phyloP scores from a whole-genome alignment of 1,140 invertebrate species.

The Temnothorax longispinosus region DNA sequence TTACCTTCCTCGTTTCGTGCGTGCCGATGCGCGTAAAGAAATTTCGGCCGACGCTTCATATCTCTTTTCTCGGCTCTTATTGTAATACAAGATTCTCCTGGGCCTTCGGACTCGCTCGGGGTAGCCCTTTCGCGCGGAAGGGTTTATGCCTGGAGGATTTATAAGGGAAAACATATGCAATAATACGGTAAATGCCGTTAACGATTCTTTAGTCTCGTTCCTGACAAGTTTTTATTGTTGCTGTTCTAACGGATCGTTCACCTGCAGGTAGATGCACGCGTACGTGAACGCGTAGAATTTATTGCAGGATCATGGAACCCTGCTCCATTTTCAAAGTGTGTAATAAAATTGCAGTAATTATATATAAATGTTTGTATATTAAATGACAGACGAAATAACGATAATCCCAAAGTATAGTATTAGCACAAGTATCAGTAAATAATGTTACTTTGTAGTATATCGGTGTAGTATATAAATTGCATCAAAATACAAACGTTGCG shows the following conservation, averaged over 20 bases:
- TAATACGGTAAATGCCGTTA: slow-evolving; percentile 54
- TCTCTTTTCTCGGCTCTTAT: slow-evolving; percentile 54
- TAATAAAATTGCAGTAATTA: neutral
- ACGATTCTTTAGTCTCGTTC: slow-evolving; percentile 45
- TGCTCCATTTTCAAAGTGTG: neutral
- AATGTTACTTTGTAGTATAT: neutral
- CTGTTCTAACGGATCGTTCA: slow-evolving; percentile 13
- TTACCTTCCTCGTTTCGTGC: slow-evolving; percentile 25
- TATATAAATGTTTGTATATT: neutral
- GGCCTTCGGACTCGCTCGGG: slow-evolving; percentile 1
- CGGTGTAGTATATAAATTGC: neutral
- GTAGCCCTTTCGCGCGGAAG: slow-evolving; percentile 51
- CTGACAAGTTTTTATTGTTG: slow-evolving; percentile 34
- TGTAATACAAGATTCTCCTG: slow-evolving; percentile 46
- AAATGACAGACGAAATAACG: neutral
- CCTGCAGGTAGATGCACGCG: slow-evolving; percentile 1
- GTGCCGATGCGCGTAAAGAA: slow-evolving; percentile 2
- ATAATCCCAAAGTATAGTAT: no score
- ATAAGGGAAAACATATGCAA: slow-evolving; percentile 55
- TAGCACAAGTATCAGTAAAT: neutral
- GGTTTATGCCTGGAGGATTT: slow-evolving; percentile 50
- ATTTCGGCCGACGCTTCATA: slow-evolving; percentile 42
- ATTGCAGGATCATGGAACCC: neutral
- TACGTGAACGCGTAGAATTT: neutral
- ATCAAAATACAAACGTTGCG: neutral